phyloP scores from a whole-genome alignment of 2,888 invertebrate species.

The Drosophila neotestacea region DNA sequence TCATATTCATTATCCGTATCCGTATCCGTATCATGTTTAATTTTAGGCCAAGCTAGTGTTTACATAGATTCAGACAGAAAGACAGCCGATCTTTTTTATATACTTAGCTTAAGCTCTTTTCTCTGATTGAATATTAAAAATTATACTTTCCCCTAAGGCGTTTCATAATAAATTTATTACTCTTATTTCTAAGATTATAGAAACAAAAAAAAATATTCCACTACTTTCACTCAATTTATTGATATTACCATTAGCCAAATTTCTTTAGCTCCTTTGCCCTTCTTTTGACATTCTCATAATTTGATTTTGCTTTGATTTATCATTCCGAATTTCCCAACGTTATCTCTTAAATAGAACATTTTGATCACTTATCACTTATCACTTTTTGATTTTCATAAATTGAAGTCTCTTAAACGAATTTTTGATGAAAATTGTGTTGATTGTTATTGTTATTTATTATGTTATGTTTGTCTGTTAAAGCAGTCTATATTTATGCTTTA shows the following conservation, averaged over 20 bases:
- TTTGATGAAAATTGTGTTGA: conserved; percentile 1
- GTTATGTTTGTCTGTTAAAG: conserved; percentile 34
- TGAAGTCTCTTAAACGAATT: neutral
- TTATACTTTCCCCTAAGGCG: too few species aligned
- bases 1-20: too few species aligned
- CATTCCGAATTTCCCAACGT: neutral
- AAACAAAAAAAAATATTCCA: too few species aligned
- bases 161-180: neutral
- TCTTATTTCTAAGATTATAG: neutral
- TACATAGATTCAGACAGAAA: too few species aligned
- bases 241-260: neutral
- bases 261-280: neutral
- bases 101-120: too few species aligned
- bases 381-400: neutral
- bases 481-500: conserved; percentile 19
- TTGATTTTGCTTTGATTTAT: neutral
- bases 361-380: too few species aligned
- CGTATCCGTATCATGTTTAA: too few species aligned
- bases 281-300: neutral
- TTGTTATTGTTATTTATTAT: too few species aligned
- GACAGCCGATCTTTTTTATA: too few species aligned
- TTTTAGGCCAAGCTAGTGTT: too few species aligned
- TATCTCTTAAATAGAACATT: neutral
- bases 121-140: too few species aligned
- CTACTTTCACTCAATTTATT: neutral